These are phyloP conservation scores for Phalacrocorax aristotelis DNA, from an alignment of 2,113 vertebrate species.

Conservation along the genomic window DNA sequence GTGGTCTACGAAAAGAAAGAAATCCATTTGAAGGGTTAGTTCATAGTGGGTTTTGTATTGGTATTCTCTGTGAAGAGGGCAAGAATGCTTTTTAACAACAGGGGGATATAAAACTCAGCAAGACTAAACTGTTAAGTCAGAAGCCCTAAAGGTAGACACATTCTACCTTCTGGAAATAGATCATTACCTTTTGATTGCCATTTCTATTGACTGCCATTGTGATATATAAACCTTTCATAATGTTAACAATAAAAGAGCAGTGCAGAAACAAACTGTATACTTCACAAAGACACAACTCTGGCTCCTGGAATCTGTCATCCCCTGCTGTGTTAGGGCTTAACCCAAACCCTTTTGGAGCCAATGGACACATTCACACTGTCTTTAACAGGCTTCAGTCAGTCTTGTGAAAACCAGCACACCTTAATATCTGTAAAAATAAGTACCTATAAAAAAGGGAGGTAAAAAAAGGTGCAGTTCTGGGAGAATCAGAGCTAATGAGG, in stretches of 20 bases:
- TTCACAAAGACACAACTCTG: not conserved
- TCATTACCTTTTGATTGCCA: slow-evolving; percentile 7
- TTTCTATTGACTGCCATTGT: slow-evolving; percentile 7
- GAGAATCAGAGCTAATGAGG: not conserved
- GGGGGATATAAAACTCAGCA: slow-evolving; percentile 5
- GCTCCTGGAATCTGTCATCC: not conserved
- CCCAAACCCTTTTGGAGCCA: not conserved
- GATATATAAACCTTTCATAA: slow-evolving; percentile 7
- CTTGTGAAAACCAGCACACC: not conserved
- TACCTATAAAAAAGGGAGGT: not conserved
- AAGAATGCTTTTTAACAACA: not conserved
- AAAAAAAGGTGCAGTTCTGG: not conserved
- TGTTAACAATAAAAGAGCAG: not conserved
- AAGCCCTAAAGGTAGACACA: not conserved
- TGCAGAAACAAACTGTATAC: not conserved
- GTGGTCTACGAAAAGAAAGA: not conserved
- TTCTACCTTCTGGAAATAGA: slow-evolving; percentile 25
- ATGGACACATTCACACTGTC: not conserved
- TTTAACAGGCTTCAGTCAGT: not conserved
- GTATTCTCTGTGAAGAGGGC: not conserved
- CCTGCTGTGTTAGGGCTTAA: not conserved
- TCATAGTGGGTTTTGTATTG: not conserved
- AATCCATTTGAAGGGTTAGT: not conserved
- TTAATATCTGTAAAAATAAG: not conserved
- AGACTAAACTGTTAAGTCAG: not conserved